These are phyloP conservation scores for Mimumesa dahlbomi DNA, from an alignment of 2,888 invertebrate species.

Conservation along the genomic window DNA sequence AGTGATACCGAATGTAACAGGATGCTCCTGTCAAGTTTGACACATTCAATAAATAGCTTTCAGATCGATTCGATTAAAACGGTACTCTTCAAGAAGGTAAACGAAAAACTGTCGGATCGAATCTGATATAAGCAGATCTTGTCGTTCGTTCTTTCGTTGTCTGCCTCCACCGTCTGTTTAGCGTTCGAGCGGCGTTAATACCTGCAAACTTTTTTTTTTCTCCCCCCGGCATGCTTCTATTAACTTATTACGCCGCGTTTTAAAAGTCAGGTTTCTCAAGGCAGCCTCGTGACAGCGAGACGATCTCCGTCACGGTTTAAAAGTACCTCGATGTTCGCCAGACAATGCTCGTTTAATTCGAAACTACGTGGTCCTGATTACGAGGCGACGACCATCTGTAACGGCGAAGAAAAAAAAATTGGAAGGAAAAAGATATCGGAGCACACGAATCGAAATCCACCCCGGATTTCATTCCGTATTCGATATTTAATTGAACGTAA, in stretches of 20 bases:
- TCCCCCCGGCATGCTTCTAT: conserved; percentile 1
- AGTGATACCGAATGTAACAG: too few species aligned
- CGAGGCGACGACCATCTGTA: too few species aligned
- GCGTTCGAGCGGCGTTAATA: too few species aligned
- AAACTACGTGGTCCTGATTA: too few species aligned
- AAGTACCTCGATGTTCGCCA: neutral
- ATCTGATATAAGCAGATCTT: conserved; percentile 7
- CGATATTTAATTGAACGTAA: too few species aligned
- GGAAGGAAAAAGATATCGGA: too few species aligned
- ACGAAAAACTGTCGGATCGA: conserved; percentile 17
- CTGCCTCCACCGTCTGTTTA: neutral
- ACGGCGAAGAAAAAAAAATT: too few species aligned
- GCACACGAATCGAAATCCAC: too few species aligned
- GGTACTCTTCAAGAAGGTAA: conserved; percentile 24
- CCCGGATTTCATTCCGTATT: too few species aligned
- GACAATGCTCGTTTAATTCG: too few species aligned
- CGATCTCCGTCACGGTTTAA: neutral
- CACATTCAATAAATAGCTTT: conserved; percentile 36
- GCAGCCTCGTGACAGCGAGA: neutral
- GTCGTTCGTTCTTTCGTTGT: neutral
- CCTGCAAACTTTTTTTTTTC: neutral
- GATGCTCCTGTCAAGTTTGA: conserved; percentile 22
- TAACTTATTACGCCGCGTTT: conserved; percentile 5
- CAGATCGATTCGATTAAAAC: conserved; percentile 46
- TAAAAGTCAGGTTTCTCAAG: neutral